Evolutionary conservation across 1,140 invertebrate genomes (phyloP).

Genomic region (Grapholita molesta): DNA sequence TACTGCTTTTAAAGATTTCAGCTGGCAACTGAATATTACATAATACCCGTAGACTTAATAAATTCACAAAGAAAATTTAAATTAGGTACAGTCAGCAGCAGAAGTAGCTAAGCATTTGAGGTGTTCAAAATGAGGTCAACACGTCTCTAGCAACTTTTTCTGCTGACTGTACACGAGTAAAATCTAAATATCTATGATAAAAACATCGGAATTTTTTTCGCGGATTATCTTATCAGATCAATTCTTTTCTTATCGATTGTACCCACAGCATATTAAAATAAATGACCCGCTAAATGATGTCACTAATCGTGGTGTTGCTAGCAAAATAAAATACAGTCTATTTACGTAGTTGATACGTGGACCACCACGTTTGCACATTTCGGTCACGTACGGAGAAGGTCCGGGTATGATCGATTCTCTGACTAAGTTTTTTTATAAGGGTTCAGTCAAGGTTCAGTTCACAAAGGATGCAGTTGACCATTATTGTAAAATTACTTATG

Average conservation of each 20-base stretch:
- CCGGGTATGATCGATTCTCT: conserved; percentile 11
- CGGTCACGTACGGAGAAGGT: conserved; percentile 10
- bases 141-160: no score
- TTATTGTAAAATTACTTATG: no score
- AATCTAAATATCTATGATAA: background rate
- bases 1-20: no score
- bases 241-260: conserved; percentile 16
- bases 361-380: conserved; percentile 6
- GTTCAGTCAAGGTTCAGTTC: no score
- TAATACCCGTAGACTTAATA: no score
- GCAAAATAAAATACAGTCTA: conserved; percentile 4
- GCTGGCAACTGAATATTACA: no score
- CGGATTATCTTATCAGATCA: background rate
- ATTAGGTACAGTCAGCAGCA: no score
- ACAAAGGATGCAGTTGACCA: no score
- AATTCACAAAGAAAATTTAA: no score
- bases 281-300: conserved; percentile 16
- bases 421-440: background rate
- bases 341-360: conserved; percentile 15
- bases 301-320: conserved; percentile 4
- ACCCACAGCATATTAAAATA: conserved; percentile 7
- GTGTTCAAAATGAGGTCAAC: no score
- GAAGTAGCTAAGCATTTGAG: no score
- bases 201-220: background rate
- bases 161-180: no score